Evolutionary conservation across 2,888 invertebrate genomes (phyloP), one percentile per base, ranked within the genome.

Genomic region (Mystacides longicornis): DNA sequence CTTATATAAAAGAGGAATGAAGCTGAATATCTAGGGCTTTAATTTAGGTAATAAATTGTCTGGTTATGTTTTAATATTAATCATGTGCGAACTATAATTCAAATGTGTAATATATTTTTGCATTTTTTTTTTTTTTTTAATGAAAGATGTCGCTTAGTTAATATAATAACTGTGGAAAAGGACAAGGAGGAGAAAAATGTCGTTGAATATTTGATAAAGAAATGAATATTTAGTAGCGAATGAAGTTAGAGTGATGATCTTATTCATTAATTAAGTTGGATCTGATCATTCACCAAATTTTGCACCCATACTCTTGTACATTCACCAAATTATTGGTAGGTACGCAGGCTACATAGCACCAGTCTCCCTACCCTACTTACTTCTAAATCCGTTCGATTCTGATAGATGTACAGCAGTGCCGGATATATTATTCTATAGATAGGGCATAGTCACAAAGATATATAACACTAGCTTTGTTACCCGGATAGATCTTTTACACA

Each of bases 191-290:
- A n/a, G n/a, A 7, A 37, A 37, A 37, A 37, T 37, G 37, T n/a
- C 14, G 16, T 37, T 3, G 16, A 37, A 37, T 37, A 16, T 14
- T n/a, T 37, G 4, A 37, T n/a, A 37, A 7, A 3, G 37, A 37
- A n/a, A 37, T 14, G 16, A 37, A 7, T 37, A 37, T 3, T 14
- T 37, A 7, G 37, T n/a, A n/a, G n/a, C n/a, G n/a, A n/a, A 14
- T 37, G 14, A 37, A 37, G 37, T 37, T 37, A 16, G 37, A 37
- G 37, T 37, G 37, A 37, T 37, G 37, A 37, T 37, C 37, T 37
- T 37, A 37, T 37, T 37, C 37, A 37, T 37, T 37, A 37, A 37
- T 37, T 37, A 37, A 37, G 37, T 37, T n/a, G 4, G 37, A n/a
- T 7, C 14, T 7, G 11, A 27, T 27, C 27, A 27, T 27, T 27